A percentile compares a stretch with the other conserved stretches of the same genome.
phyloP scores from a whole-genome alignment of 2,888 invertebrate genomes.

The Pseudoips prasinana region DNA sequence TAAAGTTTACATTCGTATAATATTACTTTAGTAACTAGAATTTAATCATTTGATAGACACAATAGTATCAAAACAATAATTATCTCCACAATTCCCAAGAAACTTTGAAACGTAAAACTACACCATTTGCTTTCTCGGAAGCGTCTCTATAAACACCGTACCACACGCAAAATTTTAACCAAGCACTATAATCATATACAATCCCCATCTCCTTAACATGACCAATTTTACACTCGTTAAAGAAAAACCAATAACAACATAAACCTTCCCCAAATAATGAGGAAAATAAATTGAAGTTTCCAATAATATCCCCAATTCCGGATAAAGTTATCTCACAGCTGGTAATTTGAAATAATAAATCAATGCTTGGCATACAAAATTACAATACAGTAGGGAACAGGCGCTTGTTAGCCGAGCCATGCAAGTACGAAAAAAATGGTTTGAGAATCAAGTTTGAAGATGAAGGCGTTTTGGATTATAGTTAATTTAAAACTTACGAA shows the following conservation, averaged over 20 bases:
- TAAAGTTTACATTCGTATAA: no score
- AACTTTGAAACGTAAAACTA: no score
- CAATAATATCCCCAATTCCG: conserved; percentile 30
- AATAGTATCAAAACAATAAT: no score
- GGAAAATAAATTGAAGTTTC: conserved; percentile 26
- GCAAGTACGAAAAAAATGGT: conserved; percentile 21
- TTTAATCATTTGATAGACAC: no score
- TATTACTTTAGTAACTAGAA: no score
- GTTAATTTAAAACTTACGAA: no score
- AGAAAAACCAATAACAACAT: conserved; percentile 17
- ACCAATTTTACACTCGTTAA: conserved; percentile 11
- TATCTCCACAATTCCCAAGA: no score
- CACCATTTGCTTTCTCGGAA: no score
- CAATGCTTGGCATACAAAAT: conserved; percentile 42
- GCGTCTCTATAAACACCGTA: no score
- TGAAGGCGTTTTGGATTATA: conserved; percentile 3
- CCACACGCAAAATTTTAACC: no score
- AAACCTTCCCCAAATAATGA: conserved; percentile 10
- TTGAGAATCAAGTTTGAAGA: conserved; percentile 10
- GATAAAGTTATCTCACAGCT: conserved; percentile 31
- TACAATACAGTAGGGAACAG: conserved; percentile 40
- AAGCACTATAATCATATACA: no score
- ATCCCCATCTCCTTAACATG: conserved; percentile 2
- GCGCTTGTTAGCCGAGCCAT: conserved; percentile 32
- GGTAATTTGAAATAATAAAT: conserved; percentile 50